Evolutionary conservation across 2,888 invertebrate species (phyloP), one percentile per base, ranked within the genome.

Genomic region (Helleia helle): DNA sequence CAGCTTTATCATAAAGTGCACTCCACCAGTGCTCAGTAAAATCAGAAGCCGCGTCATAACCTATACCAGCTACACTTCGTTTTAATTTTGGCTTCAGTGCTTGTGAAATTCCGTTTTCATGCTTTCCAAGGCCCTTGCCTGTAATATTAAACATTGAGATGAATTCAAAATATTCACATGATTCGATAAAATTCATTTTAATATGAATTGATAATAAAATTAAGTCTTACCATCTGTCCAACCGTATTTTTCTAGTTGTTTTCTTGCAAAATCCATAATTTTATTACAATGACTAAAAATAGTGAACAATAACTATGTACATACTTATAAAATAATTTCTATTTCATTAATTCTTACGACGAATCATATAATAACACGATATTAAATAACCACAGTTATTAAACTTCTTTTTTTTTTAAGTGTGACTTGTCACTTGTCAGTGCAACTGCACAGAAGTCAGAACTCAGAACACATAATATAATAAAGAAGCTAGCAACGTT

Each of bases 11-110:
- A 58, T 90, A 95, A 5, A 91, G 80, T 6, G 89, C 87, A 48
- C 91, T 91, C 94, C 94, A 95, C 95, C 95, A 96, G 54, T 93
- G 91, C 50, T 92, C 90, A 0, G 91, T 92, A 58, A 91, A 93
- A 55, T 92, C 90, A 4, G 90, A 87, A 0, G 90, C 90, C 2
- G 87, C 79, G 62, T 93, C 90, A 52, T 93, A 91, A 0, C 96
- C 96, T 13, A 97, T 65, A 0, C 95, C 95, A 0, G 88, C 69
- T 7, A 86, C 91, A 58, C 96, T 93, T 44, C 93, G 90, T 66
- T 96, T 96, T 5, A 94, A 61, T 60, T 89, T 91, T 0, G 94
- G 92, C 65, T 91, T 94, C 1, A 96, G 58, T 0, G 96, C 89
- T 48, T 90, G 86, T 0, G 87, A 80, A 42, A 95, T 94, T 4